These are phyloP conservation scores for Gnathonemus echidnorhynchus DNA, from an alignment of 2,113 vertebrate genomes.

Conservation along the genomic window DNA sequence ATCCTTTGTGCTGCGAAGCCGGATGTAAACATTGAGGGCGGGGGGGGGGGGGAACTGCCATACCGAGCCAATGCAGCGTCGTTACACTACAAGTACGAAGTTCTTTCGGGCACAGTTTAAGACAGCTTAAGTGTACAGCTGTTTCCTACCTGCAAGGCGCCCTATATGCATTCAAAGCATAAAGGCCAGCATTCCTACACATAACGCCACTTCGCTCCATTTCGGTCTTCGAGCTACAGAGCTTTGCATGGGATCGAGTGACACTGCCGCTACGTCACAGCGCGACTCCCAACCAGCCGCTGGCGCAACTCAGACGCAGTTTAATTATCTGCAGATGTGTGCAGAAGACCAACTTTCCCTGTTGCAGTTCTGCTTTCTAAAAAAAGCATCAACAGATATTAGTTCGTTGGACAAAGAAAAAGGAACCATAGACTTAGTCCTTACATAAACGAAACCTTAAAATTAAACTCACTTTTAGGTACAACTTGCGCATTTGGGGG, in stretches of 20 bases:
- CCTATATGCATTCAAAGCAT: constrained; percentile 13
- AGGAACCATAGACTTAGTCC: background rate
- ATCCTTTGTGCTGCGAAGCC: constrained; percentile 15
- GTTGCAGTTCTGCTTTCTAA: background rate
- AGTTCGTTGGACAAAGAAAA: background rate
- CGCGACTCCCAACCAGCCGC: constrained; percentile 7
- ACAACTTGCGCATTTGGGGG: background rate
- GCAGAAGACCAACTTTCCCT: background rate
- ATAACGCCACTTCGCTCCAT: constrained; percentile 31
- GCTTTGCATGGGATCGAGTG: background rate
- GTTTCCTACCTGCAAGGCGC: constrained; percentile 34
- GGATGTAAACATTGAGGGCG: constrained; percentile 27
- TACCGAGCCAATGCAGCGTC: background rate
- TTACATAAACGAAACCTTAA: background rate
- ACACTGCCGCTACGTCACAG: constrained; percentile 5
- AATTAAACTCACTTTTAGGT: background rate
- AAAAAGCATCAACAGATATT: background rate
- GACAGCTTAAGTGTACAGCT: background rate
- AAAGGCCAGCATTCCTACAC: constrained; percentile 9
- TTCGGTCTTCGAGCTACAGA: background rate
- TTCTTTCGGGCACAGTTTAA: background rate
- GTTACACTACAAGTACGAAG: background rate
- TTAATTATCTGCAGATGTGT: background rate
- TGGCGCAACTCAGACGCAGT: background rate
- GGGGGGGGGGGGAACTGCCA: background rate